Evolutionary conservation across 2,113 vertebrate genomes (phyloP).

Genomic region (Anser cygnoides): DNA sequence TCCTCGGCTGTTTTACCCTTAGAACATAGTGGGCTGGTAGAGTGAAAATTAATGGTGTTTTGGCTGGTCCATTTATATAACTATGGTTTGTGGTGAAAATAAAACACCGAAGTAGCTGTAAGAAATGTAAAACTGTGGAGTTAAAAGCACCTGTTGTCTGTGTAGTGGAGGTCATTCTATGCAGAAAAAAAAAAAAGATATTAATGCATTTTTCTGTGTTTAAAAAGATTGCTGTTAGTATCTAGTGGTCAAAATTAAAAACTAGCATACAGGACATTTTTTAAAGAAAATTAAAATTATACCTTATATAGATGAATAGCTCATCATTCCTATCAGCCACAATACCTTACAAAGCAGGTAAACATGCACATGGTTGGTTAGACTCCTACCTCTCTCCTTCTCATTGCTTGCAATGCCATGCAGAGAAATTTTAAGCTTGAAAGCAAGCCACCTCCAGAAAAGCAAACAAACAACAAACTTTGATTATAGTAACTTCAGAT

Average conservation of each 20-base stretch:
- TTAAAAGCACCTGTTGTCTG: background rate
- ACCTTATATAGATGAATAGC: background rate
- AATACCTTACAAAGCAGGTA: background rate
- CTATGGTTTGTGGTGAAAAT: background rate
- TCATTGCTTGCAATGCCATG: accelerated
- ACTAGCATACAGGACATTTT: background rate
- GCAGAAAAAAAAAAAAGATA: background rate
- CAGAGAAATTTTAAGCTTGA: background rate
- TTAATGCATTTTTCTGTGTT: background rate
- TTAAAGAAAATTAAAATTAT: background rate
- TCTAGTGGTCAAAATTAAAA: background rate
- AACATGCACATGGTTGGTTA: background rate
- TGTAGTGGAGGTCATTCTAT: background rate
- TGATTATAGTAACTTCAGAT: background rate
- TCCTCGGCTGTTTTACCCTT: background rate
- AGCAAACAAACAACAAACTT: background rate
- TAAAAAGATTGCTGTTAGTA: background rate
- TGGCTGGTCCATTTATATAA: background rate
- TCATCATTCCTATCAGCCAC: background rate
- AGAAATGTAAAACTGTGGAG: background rate
- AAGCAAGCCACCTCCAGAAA: background rate
- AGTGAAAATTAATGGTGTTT: background rate
- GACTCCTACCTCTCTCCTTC: background rate
- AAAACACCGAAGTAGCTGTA: background rate
- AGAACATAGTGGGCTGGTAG: accelerated